phyloP scores from a whole-genome alignment of 2,888 invertebrate species.

The Acanthococcus lagerstroemiae region DNA sequence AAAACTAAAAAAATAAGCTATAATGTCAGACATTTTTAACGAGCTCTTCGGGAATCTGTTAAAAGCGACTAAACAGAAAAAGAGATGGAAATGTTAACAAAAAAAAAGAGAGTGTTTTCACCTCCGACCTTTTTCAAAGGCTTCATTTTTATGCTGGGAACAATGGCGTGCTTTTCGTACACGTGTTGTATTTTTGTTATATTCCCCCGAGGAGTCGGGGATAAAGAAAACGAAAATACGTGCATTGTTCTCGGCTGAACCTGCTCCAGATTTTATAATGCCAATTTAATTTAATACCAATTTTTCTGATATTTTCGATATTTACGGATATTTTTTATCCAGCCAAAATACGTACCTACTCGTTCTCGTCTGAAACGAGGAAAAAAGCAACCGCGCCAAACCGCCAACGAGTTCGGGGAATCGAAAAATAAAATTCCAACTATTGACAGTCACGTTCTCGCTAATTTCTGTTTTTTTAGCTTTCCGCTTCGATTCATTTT shows the following conservation, averaged over 20 bases:
- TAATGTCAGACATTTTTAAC: slow-evolving; percentile 23
- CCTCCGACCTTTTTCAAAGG: slow-evolving; percentile 16
- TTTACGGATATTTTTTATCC: not conserved
- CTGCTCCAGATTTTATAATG: slow-evolving; percentile 5
- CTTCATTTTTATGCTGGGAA: slow-evolving; percentile 10
- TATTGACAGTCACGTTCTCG: too few species aligned
- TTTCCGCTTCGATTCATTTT: not conserved
- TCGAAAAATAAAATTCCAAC: too few species aligned
- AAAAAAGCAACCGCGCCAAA: too few species aligned
- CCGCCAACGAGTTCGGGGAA: too few species aligned
- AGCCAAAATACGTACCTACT: not conserved
- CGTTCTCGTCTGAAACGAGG: too few species aligned
- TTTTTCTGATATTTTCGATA: not conserved
- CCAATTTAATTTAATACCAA: slow-evolving; percentile 11
- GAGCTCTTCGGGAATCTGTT: slow-evolving; percentile 13
- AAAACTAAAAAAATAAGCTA: not conserved
- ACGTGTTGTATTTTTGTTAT: not conserved
- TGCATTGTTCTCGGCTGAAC: slow-evolving; percentile 1
- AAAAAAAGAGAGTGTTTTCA: not conserved
- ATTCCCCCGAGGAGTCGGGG: not conserved
- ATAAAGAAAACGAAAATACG: not conserved
- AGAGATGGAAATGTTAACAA: not conserved
- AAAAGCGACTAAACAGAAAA: not conserved
- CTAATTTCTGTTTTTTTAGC: not conserved
- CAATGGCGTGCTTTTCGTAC: not conserved